Conservation (phyloP, 2,113 vertebrate species). For the Colossoma macropomum region DNA sequence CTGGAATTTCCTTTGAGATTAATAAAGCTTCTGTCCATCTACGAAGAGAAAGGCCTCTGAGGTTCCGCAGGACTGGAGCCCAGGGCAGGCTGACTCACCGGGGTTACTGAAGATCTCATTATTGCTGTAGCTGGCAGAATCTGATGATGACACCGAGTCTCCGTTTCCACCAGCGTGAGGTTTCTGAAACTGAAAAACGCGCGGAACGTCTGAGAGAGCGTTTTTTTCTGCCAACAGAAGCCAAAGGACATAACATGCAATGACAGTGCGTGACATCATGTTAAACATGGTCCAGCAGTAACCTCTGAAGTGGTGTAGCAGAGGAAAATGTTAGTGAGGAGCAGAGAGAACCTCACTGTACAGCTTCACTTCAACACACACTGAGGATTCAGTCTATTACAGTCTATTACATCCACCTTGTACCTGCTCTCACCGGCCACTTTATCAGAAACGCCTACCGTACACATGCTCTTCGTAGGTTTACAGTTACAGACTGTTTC, state of each 20-base stretch:
- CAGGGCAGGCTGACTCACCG: slow-evolving; percentile 65
- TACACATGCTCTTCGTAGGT: no score
- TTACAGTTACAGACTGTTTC: no score
- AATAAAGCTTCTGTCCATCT: no score
- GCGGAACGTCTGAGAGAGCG: background rate
- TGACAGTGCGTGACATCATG: background rate
- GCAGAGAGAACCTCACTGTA: no score
- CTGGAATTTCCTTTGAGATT: no score
- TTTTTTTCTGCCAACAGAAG: no score
- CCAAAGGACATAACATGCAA: background rate
- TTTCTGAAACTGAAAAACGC: slow-evolving; percentile 58
- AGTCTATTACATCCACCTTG: no score
- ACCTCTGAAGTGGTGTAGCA: background rate
- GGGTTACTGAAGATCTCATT: slow-evolving; percentile 59
- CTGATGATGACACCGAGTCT: slow-evolving; percentile 59
- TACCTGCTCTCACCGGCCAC: no score
- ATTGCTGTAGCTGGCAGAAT: slow-evolving; percentile 69
- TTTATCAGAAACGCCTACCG: no score
- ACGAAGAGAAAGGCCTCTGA: background rate
- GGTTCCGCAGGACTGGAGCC: background rate
- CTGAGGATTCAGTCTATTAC: no score
- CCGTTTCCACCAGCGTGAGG: slow-evolving; percentile 59
- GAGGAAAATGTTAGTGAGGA: background rate
- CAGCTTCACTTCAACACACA: no score
- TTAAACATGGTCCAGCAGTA: background rate